Base-by-base conservation (phyloP, 2,113 vertebrate species). In the Chamaetylas fuelleborni region DNA sequence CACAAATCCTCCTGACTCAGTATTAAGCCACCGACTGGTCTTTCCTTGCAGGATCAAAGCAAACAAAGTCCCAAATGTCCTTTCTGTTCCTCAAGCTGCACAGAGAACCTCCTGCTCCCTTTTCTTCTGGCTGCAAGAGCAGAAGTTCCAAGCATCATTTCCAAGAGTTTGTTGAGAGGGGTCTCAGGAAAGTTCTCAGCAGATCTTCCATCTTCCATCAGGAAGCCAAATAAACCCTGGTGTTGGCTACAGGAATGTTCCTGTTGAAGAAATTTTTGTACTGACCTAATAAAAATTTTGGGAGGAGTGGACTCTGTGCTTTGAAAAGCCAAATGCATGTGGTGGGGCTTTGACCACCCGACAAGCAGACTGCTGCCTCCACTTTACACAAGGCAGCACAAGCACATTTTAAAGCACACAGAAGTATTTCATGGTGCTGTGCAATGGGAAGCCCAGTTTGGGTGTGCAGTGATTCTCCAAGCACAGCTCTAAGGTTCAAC, bases 261-360 rank as follows among this genome's bases (percentile, higher is more conserved):
- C 47, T 0, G 0, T n/a, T 33, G 20, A 72, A 79, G 19, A 38
- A 62, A 50, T 65, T 50, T 47, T 72, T 6, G 1, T 73, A 36
- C 19, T 78, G 38, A 84, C 11, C 3, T 26, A 22, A 22, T 8
- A 33, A n/a, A 8, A 70, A 14, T 58, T 86, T 54, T 50, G 22
- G 14, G 23, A 76, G 14, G 19, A 12, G 4, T 38, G 33, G 71
- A 13, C 25, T 50, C 17, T 42, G 17, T 14, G 67, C 62, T 82
- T 58, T 40, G 19, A 70, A 84, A 81, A 87, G 28, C 16, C 31
- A 62, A 53, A 66, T 0, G 0, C 48, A 48, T 1, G 1, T 20
- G 58, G 33, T 0, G 1, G 50, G 36, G 11, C 15, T 29, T 73
- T 71, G 61, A 24, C 31, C 34, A 74, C 18, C 33, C 12, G 56